Conservation (phyloP, 1,140 invertebrate species). For the Zophobas morio region DNA sequence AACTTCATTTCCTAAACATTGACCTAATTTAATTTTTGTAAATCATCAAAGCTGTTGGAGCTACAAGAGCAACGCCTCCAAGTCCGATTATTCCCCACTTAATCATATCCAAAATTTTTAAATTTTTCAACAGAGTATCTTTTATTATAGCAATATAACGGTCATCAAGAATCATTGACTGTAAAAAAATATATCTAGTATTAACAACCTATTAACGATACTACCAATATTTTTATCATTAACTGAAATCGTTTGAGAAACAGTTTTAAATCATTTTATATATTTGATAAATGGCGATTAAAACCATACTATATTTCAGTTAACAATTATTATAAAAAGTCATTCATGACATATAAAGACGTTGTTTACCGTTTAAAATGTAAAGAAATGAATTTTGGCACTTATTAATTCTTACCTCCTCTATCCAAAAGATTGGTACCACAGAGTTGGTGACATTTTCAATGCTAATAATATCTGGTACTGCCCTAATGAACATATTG, state of each 20-base stretch:
- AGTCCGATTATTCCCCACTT: slow-evolving; percentile 47
- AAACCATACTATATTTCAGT: no score
- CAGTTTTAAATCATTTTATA: no score
- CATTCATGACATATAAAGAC: no score
- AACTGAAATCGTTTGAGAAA: no score
- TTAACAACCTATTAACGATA: no score
- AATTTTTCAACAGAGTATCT: slow-evolving; percentile 37
- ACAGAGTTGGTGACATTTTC: slow-evolving; percentile 56
- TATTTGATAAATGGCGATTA: no score
- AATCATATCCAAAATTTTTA: slow-evolving; percentile 42
- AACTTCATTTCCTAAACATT: no score
- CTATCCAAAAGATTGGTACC: slow-evolving; percentile 59
- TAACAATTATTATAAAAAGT: no score
- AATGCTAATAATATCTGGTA: slow-evolving; percentile 52
- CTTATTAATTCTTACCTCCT: slow-evolving; percentile 55
- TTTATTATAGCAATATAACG: slow-evolving; percentile 41
- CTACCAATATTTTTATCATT: no score
- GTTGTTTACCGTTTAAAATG: no score
- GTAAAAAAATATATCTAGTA: slow-evolving; percentile 13
- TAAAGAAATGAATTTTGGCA: no score
- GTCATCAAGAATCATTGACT: slow-evolving; percentile 48
- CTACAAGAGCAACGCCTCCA: slow-evolving; percentile 17
- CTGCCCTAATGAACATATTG: slow-evolving; percentile 58
- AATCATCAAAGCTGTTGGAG: slow-evolving; percentile 1
- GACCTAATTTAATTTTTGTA: slow-evolving; percentile 12